Conservation (phyloP, 2,888 invertebrate species). For the Digitonthophagus gazella region DNA sequence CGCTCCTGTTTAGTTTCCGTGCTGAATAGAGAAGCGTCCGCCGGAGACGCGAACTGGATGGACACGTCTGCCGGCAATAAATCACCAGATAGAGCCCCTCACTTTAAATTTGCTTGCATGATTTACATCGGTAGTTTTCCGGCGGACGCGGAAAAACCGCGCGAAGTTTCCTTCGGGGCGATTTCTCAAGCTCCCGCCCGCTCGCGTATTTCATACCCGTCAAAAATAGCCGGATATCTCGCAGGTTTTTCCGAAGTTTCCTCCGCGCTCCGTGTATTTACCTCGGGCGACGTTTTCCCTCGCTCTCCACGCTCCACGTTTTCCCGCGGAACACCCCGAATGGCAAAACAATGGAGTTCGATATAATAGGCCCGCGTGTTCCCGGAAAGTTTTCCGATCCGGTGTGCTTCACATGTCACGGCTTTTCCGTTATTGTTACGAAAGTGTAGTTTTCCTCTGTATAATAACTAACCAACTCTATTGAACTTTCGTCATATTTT, state of each 20-base stretch:
- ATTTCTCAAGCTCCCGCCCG: slow-evolving; percentile 8
- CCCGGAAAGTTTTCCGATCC: background rate
- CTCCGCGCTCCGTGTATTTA: background rate
- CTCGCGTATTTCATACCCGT: slow-evolving; percentile 12
- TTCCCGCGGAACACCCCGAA: background rate
- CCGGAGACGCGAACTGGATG: background rate
- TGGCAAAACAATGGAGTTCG: background rate
- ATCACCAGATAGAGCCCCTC: slow-evolving; percentile 10
- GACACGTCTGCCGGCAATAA: slow-evolving; percentile 8
- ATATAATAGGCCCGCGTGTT: background rate
- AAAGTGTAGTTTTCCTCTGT: background rate
- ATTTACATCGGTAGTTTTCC: slow-evolving; percentile 15
- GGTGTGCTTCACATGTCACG: background rate
- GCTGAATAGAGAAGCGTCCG: background rate
- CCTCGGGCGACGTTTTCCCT: background rate
- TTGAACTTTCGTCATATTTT: background rate
- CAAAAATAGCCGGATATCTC: background rate
- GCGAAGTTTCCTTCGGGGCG: slow-evolving; percentile 14
- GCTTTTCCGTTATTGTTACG: background rate
- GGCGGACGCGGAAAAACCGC: slow-evolving; percentile 13
- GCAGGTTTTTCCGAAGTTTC: slow-evolving; percentile 8
- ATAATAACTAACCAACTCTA: background rate
- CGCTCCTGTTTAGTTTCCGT: background rate
- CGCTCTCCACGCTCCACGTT: background rate
- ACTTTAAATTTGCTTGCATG: slow-evolving; percentile 13